These are phyloP conservation scores for Argopecten irradians DNA, from an alignment of 1,140 invertebrate species.

Conservation along the genomic window DNA sequence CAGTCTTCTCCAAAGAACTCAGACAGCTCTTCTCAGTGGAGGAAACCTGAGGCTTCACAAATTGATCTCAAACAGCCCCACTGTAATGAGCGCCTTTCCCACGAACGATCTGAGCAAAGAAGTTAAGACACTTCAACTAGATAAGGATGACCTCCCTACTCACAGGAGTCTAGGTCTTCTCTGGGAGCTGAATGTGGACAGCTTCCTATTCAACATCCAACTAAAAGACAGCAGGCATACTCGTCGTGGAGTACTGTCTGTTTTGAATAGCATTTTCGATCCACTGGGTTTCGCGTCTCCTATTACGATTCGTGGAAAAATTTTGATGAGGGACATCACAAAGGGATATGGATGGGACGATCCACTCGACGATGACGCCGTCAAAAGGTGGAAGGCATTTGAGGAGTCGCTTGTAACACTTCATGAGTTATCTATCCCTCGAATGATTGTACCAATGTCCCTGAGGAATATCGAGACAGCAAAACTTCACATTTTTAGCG, in stretches of 20 bases:
- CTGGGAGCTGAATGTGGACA: conserved; percentile 45
- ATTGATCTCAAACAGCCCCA: conserved; percentile 40
- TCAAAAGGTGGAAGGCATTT: conserved; percentile 26
- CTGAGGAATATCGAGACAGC: background rate
- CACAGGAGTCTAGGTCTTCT: conserved; percentile 43
- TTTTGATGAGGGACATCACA: conserved; percentile 49
- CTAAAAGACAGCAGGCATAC: conserved; percentile 40
- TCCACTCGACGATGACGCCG: conserved; percentile 28
- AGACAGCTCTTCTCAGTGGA: background rate
- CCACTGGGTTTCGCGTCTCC: conserved; percentile 55
- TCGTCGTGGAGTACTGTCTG: conserved; percentile 54
- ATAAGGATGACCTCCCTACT: conserved; percentile 31
- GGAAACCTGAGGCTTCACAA: conserved; percentile 45
- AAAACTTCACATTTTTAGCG: conserved; percentile 51
- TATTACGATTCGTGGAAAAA: conserved; percentile 49
- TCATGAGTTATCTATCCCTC: conserved; percentile 30
- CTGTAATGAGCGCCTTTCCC: conserved; percentile 38
- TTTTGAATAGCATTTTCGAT: conserved; percentile 50
- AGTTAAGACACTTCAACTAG: conserved; percentile 30
- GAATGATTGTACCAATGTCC: conserved; percentile 33
- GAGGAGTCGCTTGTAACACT: conserved; percentile 32
- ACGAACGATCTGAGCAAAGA: conserved; percentile 36
- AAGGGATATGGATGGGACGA: conserved; percentile 58
- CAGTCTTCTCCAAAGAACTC: conserved; percentile 36
- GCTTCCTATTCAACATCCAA: conserved; percentile 40